Conservation (phyloP, 1,140 invertebrate genomes). For the Meloidogyne exigua region DNA sequence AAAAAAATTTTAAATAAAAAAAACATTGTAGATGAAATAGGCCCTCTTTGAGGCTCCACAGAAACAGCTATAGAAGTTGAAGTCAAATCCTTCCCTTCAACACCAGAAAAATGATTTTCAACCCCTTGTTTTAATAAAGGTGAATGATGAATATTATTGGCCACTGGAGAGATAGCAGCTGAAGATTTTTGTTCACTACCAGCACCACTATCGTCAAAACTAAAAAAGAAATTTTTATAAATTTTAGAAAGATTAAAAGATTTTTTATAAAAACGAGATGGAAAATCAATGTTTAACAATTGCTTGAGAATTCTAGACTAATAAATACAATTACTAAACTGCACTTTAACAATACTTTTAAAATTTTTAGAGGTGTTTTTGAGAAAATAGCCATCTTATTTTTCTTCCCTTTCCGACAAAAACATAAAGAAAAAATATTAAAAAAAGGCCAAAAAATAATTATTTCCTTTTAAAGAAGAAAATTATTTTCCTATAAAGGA, state of each 20-base stretch:
- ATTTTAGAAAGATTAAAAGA: not conserved
- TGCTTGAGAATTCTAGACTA: not conserved
- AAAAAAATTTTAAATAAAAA: not conserved
- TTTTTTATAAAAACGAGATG: not conserved
- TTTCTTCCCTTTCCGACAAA: not conserved
- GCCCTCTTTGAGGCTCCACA: not conserved
- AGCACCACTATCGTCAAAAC: slow-evolving; percentile 1
- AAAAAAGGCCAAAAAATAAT: not conserved
- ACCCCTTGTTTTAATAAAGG: not conserved
- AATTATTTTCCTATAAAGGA: not conserved
- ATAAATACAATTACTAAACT: not conserved
- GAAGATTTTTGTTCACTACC: slow-evolving; percentile 1
- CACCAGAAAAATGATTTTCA: not conserved
- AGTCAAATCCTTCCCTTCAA: not conserved
- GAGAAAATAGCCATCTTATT: not conserved
- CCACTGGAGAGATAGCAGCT: not conserved
- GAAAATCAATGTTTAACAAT: not conserved
- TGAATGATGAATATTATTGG: not conserved
- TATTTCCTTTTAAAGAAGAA: not conserved
- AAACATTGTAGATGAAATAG: not conserved
- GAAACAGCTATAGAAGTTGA: not conserved
- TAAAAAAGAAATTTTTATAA: not conserved
- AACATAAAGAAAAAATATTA: not conserved
- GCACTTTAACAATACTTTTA: not conserved
- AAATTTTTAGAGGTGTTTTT: not conserved